Evolutionary conservation across 2,888 invertebrate species (phyloP), one percentile per base, ranked within the genome.

Genomic region (Chalcis sispes): DNA sequence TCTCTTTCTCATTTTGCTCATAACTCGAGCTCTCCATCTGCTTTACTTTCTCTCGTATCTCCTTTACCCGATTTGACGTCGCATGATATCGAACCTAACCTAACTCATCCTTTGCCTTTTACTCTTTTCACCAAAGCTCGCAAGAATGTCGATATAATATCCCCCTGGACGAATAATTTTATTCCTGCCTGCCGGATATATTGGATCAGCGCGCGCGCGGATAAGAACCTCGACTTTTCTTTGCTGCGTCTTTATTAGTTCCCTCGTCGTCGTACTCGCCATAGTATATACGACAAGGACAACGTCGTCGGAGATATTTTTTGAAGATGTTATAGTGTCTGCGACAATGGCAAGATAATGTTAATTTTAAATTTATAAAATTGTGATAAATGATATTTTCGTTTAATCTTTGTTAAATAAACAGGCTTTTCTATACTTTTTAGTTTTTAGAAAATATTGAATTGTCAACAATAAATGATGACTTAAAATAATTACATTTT

Each of bases 151-250:
- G 75, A 75, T 71, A 71, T 86, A 84, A 85, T 84, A 83, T 82
- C 79, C 80, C 80, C 82, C 80, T 82, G 80, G 82, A 80, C 81
- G 85, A 84, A 85, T 85, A 84, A 85, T 84, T 85, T 85, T 83
- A 85, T 85, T 82, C 83, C 83, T 80, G 40, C 18, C 42, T 20
- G n/a, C 27, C 32, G 62, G 74, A 74, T 62, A 62, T 74, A 74
- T 74, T 67, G 61, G 74, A 74, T 67, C 74, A 67, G 50, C 25
- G 69, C 15, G 54, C 15, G 54, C 13, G 42, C 8, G 48, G 36
- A 46, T 52, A 4, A 42, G 15, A n/a, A n/a, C n/a, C n/a, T 15
- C 29, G 46, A 65, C 58, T 72, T 65, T 72, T 48, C 54, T 40
- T 18, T 8, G 70, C 25, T 7, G 15, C 32, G 48, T 56, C 72